Base-by-base conservation (phyloP, 2,888 invertebrate species). In the Dynastes hyllus region DNA sequence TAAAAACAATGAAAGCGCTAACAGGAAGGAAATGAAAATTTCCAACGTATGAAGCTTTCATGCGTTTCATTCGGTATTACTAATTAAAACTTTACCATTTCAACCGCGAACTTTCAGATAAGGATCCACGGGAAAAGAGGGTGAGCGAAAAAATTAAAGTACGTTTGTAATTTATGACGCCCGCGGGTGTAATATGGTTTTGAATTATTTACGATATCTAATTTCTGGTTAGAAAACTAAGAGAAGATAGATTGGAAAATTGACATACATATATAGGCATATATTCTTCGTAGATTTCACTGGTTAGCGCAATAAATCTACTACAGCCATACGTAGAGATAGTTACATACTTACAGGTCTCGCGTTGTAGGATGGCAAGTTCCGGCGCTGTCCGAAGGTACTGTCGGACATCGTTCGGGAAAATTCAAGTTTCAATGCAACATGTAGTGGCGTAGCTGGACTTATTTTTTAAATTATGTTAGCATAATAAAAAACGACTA, bases 181-280 rank as follows among this genome's bases (percentile, higher is more conserved):
- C 61, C 61, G 40, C 1, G 29, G 27, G 50, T 40, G 61, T 75
- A 75, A 75, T 75, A 61, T 75, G 61, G 73, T 61, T 53, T 55
- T 75, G 75, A 78, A 78, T 78, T 78, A 78, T 75, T 78, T 78
- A 75, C 73, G 78, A 73, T 66, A 66, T 75, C 75, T 75, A 78
- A 78, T 78, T 78, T 67, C 13, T 50, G 78, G 32, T 75, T 75
- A 75, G 45, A 61, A 75, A 61, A 75, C 63, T 69, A 58, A 55
- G 75, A 67, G 55, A 51, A 45, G 45, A 45, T 45, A 8, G 2
- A 45, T 45, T 11, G 9, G 32, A 37, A 37, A 22, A 22, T 22
- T 22, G 22, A 22, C 22, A 22, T 22, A 22, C 22, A 0, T 22
- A 22, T 22, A 1, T 22, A 22, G 22, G 22, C 22, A 22, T 22